Base-by-base conservation (phyloP, 1,140 invertebrate species). In the Hypothenemus hampei region DNA sequence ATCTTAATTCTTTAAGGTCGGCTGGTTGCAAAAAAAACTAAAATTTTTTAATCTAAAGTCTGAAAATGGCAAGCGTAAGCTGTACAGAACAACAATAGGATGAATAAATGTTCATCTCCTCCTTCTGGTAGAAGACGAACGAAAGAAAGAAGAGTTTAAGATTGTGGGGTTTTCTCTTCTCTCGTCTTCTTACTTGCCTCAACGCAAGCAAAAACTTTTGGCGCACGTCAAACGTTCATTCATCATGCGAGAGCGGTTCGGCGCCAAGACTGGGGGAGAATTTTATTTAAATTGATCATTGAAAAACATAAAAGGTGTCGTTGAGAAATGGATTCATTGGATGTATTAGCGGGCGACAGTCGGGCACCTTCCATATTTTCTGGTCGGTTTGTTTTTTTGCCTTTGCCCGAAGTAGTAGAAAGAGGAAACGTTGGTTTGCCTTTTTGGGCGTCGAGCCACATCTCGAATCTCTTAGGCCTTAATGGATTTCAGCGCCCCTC, bases 271-370 rank as follows among this genome's bases (percentile, higher is more conserved):
- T 51, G 21, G 48, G 46, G n/a, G n/a, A n/a, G 58, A 57, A 63
- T 63, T 63, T 61, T 63, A 63, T 63, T 65, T 61, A 65, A 65
- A 65, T 61, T 59, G 61, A 65, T 65, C 62, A 63, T 64, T 63
- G 59, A 63, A 65, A 60, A 65, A 63, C 63, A 62, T 63, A 56
- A 63, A 65, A 65, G 61, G 61, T 63, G 59, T 61, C 63, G 57
- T 63, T 63, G 61, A 63, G 61, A 61, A 63, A 65, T 65, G 63
- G 59, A 63, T 63, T 57, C 57, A 47, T 60, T 51, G 61, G 58
- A 48, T 36, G 59, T 61, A 60, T 63, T 63, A 60, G 44, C 55
- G 44, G 60, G 57, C 60, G 58, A 57, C 60, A 62, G 45, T 48
- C 40, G 52, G 60, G 51, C 60, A 56, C 51, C 57, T 62, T 41